Percentiles rank a stretch among this genome's conserved stretches.
Conservation (phyloP, 23 tunicate genomes). For the Corella eumyota region DNA sequence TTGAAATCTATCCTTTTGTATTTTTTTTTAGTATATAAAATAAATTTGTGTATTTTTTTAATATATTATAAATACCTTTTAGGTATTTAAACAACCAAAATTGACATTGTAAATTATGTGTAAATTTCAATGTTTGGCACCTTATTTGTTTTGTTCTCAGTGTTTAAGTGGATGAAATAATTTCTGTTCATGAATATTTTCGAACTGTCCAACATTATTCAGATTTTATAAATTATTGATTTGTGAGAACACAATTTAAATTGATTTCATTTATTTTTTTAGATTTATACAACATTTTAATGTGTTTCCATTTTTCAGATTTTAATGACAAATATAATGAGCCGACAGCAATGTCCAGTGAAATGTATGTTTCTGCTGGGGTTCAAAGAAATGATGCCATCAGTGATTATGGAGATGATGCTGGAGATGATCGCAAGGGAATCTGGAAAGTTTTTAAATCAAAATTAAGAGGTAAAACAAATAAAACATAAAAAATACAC, state of each 20-base stretch:
- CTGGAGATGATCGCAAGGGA: constrained; percentile 20
- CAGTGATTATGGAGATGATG: constrained; percentile 3
- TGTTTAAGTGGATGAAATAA: too few species aligned
- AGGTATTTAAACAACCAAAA: too few species aligned
- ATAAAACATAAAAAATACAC: neutral
- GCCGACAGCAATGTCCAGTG: constrained; percentile 48
- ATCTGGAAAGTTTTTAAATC: constrained; percentile 32
- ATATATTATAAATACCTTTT: too few species aligned
- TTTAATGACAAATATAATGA: too few species aligned
- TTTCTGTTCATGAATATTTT: too few species aligned
- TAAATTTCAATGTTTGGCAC: too few species aligned
- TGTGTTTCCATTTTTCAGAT: neutral
- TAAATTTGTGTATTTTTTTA: too few species aligned
- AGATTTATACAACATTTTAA: too few species aligned
- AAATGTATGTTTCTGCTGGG: constrained; percentile 31
- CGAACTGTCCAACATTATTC: neutral
- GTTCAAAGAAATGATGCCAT: constrained; percentile 6
- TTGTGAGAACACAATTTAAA: neutral
- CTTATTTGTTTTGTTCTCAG: too few species aligned
- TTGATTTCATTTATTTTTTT: neutral
- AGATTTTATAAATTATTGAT: neutral
- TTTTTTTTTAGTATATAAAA: too few species aligned
- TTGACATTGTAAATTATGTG: too few species aligned
- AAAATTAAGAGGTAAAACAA: constrained; percentile 29
- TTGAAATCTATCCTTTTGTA: too few species aligned